phyloP scores from a whole-genome alignment of 2,888 invertebrate species.

The Pristionchus arcanus region DNA sequence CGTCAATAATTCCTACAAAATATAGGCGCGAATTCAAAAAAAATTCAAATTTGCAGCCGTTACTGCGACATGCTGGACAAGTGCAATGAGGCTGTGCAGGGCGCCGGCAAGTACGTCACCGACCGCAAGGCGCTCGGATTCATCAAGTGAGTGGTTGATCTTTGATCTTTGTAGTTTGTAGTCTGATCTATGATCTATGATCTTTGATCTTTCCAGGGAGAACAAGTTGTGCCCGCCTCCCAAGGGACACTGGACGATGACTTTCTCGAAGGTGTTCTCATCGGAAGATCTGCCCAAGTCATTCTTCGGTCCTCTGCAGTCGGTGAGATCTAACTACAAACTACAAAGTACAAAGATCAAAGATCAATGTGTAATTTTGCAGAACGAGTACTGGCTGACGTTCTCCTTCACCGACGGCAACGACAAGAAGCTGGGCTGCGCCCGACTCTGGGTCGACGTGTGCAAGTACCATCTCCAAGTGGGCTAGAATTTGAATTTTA shows the following conservation, averaged over 20 bases:
- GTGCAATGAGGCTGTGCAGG: constrained; percentile 78
- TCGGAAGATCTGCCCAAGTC: constrained; percentile 78
- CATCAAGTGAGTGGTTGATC: constrained; percentile 58
- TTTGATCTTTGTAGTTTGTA: neutral
- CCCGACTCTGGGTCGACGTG: constrained; percentile 78
- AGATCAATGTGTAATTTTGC: constrained; percentile 54
- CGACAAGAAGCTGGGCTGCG: constrained; percentile 77
- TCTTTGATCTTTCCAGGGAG: constrained; percentile 59
- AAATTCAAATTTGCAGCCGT: constrained; percentile 65
- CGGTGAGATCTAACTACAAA: constrained; percentile 62
- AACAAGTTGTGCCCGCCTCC: constrained; percentile 76
- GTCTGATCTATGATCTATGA: neutral
- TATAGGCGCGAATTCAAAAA: neutral
- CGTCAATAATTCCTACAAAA: neutral
- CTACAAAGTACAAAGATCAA: constrained; percentile 1
- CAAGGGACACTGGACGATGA: constrained; percentile 79
- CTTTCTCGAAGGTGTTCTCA: constrained; percentile 79
- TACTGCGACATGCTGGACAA: constrained; percentile 79
- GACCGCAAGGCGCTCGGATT: constrained; percentile 76
- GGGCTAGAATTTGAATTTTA: neutral
- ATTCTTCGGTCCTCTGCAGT: constrained; percentile 79
- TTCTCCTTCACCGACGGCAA: constrained; percentile 79
- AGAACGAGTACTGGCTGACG: constrained; percentile 80
- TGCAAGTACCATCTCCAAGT: constrained; percentile 77
- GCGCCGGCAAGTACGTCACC: constrained; percentile 78